These are phyloP conservation scores for Lontra canadensis DNA, from an alignment of 2,113 vertebrate species.

Conservation along the genomic window DNA sequence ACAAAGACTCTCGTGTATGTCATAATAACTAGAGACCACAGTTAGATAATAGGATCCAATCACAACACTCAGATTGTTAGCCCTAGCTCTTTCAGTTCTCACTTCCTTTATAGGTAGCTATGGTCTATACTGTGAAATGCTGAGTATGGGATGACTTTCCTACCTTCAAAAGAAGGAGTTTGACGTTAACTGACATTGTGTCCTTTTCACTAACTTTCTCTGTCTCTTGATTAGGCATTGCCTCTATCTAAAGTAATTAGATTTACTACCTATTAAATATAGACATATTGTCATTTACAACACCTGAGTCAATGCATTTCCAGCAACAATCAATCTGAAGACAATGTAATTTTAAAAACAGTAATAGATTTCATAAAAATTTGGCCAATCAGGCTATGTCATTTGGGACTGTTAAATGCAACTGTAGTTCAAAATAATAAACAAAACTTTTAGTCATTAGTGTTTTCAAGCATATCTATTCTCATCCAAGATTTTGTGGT, in stretches of 20 bases:
- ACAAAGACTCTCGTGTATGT: neutral
- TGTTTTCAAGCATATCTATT: neutral
- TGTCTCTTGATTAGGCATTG: neutral
- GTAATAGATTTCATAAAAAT: neutral
- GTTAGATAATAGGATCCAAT: neutral
- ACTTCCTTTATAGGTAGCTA: neutral
- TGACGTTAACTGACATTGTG: neutral
- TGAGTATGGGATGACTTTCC: neutral
- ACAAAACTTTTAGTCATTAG: neutral
- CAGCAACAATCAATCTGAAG: constrained; percentile 4
- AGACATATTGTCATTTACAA: neutral
- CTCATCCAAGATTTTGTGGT: neutral
- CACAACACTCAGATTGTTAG: neutral
- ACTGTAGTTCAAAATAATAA: neutral
- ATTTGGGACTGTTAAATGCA: neutral
- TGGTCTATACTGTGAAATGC: neutral
- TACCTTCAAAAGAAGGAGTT: neutral
- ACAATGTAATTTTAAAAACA: neutral
- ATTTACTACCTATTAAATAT: neutral
- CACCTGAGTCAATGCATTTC: neutral
- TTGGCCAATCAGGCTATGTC: neutral
- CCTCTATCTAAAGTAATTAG: neutral
- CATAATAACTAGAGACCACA: neutral
- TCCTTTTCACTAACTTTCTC: neutral
- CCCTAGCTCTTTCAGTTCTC: neutral